Base-by-base conservation (phyloP, 2,888 invertebrate species). In the Noctua janthe region DNA sequence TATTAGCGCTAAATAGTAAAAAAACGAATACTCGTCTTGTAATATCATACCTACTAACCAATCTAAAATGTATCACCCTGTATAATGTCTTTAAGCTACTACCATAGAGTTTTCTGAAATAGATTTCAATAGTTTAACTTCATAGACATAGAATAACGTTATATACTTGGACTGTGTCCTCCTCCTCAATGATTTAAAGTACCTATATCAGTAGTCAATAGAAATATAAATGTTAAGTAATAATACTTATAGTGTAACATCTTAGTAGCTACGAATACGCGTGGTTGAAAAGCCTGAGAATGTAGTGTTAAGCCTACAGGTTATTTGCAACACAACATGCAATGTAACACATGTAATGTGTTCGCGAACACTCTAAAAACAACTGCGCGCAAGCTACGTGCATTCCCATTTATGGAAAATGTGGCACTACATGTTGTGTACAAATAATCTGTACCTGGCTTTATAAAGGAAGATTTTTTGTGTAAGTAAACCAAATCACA, bases 41-140 rank as follows among this genome's bases (percentile, higher is more conserved):
- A 29, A 29, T 29, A 29, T 29, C 29, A 29, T 29, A 29, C 47
- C n/a, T 49, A 47, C 15, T 23, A 70, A 54, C 23, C 51, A 47
- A 62, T 29, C 35, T 56, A 17, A 76, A 76, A 77, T 64, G 11
- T 11, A 83, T 76, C 83, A 54, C 0, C 7, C 62, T 83, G 54
- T 56, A 62, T 49, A 76, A 8, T 29, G 59, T 1, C 10, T 72
- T 73, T 54, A 23, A 43, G 23, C 51, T 56, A 74, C 35, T 80
- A 72, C 69, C 71, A 84, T 71, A 74, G 66, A 74, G 70, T 56
- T 51, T 43, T 56, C 47, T 82, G 73, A 20, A 75, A 86, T 56
- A 86, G 39, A 75, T 82, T 84, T 70, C 20, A 78, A 75, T 78
- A 75, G 66, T 64, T 59, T 51, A 84, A 82, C 78, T 78, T 82